A percentile compares a stretch with the other conserved stretches of the same genome.
phyloP scores from a whole-genome alignment of 2,113 vertebrate species.

The Gavialis gangeticus region DNA sequence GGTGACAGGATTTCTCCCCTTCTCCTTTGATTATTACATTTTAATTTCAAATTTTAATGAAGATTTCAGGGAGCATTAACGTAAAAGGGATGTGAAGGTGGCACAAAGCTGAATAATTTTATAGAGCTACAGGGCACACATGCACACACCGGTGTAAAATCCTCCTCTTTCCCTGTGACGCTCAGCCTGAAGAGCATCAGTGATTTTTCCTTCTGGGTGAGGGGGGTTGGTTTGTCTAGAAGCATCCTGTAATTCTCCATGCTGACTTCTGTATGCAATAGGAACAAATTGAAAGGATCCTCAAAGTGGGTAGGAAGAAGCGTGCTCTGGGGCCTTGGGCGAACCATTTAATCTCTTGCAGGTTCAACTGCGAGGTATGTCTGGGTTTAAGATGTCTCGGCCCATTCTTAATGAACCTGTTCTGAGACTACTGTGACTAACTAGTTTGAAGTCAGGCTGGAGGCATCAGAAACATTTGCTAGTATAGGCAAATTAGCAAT shows the following conservation, averaged over 20 bases:
- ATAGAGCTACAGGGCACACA: background rate
- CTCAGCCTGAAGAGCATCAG: background rate
- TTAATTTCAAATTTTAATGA: slow-evolving; percentile 57
- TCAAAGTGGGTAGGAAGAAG: background rate
- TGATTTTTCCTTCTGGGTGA: accelerated
- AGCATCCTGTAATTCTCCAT: accelerated
- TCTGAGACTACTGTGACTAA: background rate
- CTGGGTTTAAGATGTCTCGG: background rate
- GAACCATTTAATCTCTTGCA: background rate
- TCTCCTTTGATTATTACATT: background rate
- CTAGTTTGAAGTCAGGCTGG: background rate
- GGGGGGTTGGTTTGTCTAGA: background rate
- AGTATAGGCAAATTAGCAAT: background rate
- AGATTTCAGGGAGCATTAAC: slow-evolving; percentile 25
- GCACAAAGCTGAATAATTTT: background rate
- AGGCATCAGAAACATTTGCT: background rate
- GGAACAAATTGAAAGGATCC: background rate
- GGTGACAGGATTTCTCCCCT: background rate
- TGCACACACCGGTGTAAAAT: too few species aligned
- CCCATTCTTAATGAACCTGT: too few species aligned
- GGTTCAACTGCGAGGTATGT: accelerated
- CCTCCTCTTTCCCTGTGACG: accelerated
- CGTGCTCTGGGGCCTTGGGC: background rate
- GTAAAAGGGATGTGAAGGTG: background rate
- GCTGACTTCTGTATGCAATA: accelerated